Percentiles rank a stretch among this genome's conserved stretches.
Conservation (phyloP, 2,888 invertebrate genomes). For the Chelonus formosanus region DNA sequence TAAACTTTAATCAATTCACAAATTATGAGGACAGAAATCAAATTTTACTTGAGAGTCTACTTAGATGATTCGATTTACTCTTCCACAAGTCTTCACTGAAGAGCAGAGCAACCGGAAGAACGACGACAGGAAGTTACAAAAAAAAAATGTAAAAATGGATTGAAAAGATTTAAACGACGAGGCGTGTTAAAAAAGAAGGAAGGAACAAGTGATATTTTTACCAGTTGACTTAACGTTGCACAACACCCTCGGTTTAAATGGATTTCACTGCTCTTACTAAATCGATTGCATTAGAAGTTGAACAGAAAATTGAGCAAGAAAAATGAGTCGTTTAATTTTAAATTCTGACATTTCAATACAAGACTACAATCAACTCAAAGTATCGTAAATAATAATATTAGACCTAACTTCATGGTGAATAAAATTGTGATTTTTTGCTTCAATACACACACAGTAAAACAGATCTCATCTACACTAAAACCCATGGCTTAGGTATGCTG, state of each 20-base stretch:
- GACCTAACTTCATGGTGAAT: not conserved
- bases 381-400: not conserved
- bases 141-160: constrained; percentile 36
- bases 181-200: constrained; percentile 19
- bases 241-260: constrained; percentile 9
- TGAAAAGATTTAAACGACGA: constrained; percentile 36
- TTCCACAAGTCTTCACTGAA: not conserved
- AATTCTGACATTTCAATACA: not conserved
- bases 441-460: constrained; percentile 3
- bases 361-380: not conserved
- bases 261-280: not conserved
- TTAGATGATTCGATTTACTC: constrained; percentile 4
- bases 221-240: constrained; percentile 7
- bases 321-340: not conserved
- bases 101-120: constrained; percentile 26
- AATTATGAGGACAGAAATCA: not conserved
- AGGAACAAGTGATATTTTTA: constrained; percentile 28
- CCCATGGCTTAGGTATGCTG: constrained; percentile 31
- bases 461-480: constrained; percentile 21
- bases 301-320: not conserved
- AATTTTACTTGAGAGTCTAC: constrained; percentile 8
- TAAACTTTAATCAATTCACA: not conserved
- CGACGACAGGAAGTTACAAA: constrained; percentile 17
- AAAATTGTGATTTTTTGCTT: constrained; percentile 1
- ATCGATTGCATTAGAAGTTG: constrained; percentile 2